A percentile compares a stretch with the other conserved stretches of the same genome.
Conservation (phyloP, 2,113 vertebrate species). For the Carassius gibelio region DNA sequence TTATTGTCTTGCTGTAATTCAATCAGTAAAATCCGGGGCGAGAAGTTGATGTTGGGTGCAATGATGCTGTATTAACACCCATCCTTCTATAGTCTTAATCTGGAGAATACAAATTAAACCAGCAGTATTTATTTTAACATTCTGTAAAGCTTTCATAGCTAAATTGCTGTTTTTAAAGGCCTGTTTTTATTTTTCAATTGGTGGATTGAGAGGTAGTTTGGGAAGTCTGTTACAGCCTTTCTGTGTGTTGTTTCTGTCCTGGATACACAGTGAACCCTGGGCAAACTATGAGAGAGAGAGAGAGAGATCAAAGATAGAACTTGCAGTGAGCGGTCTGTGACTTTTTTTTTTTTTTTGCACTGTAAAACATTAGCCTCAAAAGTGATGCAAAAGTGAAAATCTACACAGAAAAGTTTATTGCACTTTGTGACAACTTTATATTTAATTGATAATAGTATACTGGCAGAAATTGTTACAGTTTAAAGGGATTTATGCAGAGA, state of each 20-base stretch:
- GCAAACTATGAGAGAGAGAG: slow-evolving; percentile 42
- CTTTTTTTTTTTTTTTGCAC: neutral
- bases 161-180: slow-evolving; percentile 77
- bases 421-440: neutral
- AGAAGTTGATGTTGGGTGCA: neutral
- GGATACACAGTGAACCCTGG: slow-evolving; percentile 63
- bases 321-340: neutral
- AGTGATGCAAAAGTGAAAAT: neutral
- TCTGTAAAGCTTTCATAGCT: slow-evolving; percentile 74
- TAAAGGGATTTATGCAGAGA: neutral
- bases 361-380: neutral
- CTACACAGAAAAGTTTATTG: neutral
- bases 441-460: neutral
- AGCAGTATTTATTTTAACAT: slow-evolving; percentile 73
- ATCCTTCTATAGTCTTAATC: slow-evolving; percentile 10
- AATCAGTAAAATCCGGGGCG: neutral
- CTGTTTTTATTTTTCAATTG: slow-evolving; percentile 80
- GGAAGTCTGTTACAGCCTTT: slow-evolving; percentile 61
- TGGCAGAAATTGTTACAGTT: neutral
- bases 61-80: slow-evolving; percentile 42
- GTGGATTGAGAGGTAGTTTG: slow-evolving; percentile 71
- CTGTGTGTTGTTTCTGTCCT: slow-evolving; percentile 73
- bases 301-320: slow-evolving; percentile 16
- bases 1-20: neutral
- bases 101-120: slow-evolving; percentile 70